Evolutionary conservation across 2,113 vertebrate species (phyloP).

Genomic region (Thunnus maccoyii): DNA sequence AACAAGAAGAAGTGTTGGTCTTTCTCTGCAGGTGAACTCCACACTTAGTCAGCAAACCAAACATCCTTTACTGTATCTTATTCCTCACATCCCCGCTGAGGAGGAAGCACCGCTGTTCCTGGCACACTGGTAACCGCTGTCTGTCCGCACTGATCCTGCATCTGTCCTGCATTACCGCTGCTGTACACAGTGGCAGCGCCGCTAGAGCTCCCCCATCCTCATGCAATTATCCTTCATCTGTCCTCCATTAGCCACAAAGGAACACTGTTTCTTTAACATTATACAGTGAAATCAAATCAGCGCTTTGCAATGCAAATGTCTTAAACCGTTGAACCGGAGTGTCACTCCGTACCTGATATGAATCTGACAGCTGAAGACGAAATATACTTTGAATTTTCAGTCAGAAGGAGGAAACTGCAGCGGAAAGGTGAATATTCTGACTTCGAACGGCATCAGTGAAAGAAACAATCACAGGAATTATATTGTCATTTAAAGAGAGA

Average conservation of each 20-base stretch:
- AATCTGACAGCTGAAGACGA: too few relatives aligned
- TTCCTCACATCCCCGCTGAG: background rate
- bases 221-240: background rate
- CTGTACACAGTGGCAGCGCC: background rate
- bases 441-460: too few relatives aligned
- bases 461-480: too few relatives aligned
- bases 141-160: background rate
- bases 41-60: too few relatives aligned
- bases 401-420: too few relatives aligned
- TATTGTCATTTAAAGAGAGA: too few relatives aligned
- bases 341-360: too few relatives aligned
- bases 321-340: too few relatives aligned
- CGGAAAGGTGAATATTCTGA: too few relatives aligned
- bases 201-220: background rate
- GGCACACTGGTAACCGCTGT: background rate
- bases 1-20: background rate
- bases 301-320: background rate
- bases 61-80: background rate
- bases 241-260: too few relatives aligned
- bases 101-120: constrained; percentile 1
- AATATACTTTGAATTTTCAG: too few relatives aligned
- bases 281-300: background rate
- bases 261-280: background rate
- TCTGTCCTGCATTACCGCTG: constrained; percentile 9
- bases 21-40: background rate